Conservation (phyloP, 2,888 invertebrate species). For the Unio pictorum region DNA sequence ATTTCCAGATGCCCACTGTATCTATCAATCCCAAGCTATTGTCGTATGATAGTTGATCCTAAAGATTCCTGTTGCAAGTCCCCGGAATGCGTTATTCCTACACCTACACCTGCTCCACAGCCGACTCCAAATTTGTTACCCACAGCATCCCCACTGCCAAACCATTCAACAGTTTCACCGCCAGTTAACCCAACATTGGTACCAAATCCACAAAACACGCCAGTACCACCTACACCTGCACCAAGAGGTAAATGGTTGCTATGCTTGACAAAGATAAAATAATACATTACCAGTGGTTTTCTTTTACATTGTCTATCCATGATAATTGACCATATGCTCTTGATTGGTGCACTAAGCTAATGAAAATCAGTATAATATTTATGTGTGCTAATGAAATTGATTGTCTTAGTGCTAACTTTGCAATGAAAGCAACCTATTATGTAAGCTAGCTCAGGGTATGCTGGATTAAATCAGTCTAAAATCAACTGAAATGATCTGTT, state of each 20-base stretch:
- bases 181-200: slow-evolving; percentile 22
- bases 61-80: slow-evolving; percentile 54
- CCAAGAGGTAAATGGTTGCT: slow-evolving; percentile 15
- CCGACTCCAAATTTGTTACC: slow-evolving; percentile 17
- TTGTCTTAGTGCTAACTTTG: too few relatives aligned
- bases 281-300: too few relatives aligned
- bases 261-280: too few relatives aligned
- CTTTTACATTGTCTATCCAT: neutral
- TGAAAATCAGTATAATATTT: neutral
- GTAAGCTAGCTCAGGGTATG: too few relatives aligned
- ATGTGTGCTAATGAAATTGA: neutral
- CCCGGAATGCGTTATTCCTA: slow-evolving; percentile 35
- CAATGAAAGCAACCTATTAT: too few relatives aligned
- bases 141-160: slow-evolving; percentile 6
- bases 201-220: slow-evolving; percentile 14
- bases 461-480: too few relatives aligned
- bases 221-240: slow-evolving; percentile 17
- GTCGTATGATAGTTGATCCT: slow-evolving; percentile 52
- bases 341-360: neutral
- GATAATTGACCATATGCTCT: neutral
- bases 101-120: slow-evolving; percentile 21
- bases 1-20: slow-evolving; percentile 47
- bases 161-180: slow-evolving; percentile 12
- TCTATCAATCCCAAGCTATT: slow-evolving; percentile 49
- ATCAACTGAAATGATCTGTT: too few relatives aligned